Percentiles rank a stretch among this genome's conserved stretches.
phyloP scores from a whole-genome alignment of 2,888 invertebrate species.

The Lottia gigantea region DNA sequence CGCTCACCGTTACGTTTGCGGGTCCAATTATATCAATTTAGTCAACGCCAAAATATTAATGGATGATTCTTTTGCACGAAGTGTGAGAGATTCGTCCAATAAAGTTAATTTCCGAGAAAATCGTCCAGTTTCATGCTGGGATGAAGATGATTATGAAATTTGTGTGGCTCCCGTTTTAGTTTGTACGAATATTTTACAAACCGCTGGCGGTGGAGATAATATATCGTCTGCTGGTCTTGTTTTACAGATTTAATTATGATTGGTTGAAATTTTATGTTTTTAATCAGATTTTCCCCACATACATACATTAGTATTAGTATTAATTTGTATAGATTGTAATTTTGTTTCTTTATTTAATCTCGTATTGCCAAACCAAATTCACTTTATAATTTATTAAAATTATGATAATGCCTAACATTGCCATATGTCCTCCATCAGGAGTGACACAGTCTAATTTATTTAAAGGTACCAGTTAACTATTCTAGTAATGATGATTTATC shows the following conservation, averaged over 20 bases:
- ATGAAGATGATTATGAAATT: conserved; percentile 76
- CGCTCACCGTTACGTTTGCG: conserved; percentile 85
- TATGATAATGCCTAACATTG: no score
- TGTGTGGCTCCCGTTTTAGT: conserved; percentile 87
- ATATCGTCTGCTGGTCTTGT: conserved; percentile 88
- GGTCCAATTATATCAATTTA: conserved; percentile 73
- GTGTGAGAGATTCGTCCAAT: conserved; percentile 71
- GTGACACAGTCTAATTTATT: no score
- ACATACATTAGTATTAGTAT: no score
- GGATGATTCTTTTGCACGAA: conserved; percentile 86
- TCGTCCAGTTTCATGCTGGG: conserved; percentile 86
- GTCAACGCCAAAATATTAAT: conserved; percentile 76
- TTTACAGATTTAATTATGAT: conserved; percentile 66
- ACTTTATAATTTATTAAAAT: no score
- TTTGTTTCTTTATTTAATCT: no score
- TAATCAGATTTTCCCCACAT: no score
- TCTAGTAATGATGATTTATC: no score
- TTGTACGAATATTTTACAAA: conserved; percentile 83
- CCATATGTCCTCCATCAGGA: no score
- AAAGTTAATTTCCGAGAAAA: conserved; percentile 77
- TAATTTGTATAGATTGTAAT: no score
- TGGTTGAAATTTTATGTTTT: neutral
- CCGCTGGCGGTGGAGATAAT: conserved; percentile 89
- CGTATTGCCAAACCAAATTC: no score
- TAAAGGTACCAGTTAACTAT: no score